These are phyloP conservation scores for Clitarchus hookeri DNA, from an alignment of 2,888 invertebrate species.

Conservation along the genomic window DNA sequence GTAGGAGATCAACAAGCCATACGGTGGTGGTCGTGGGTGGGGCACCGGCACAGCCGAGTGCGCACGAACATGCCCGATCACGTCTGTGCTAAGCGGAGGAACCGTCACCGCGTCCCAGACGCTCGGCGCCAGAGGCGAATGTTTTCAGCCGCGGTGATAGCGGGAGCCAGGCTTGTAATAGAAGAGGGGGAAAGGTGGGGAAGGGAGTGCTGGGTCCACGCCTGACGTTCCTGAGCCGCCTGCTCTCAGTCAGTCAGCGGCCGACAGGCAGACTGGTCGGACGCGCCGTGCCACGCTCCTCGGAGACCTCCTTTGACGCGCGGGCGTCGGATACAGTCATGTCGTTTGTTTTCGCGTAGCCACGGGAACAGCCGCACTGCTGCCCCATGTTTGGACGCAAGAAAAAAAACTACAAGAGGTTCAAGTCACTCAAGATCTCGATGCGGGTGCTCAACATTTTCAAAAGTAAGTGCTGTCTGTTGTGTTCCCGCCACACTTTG, in stretches of 20 bases:
- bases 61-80: too few relatives aligned
- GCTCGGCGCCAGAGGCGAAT: neutral
- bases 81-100: too few relatives aligned
- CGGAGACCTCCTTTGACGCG: neutral
- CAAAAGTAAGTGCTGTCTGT: neutral
- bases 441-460: constrained; percentile 5
- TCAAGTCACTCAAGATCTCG: neutral
- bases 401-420: constrained; percentile 8
- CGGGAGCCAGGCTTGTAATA: neutral
- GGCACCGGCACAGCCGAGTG: too few relatives aligned
- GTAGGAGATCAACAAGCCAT: too few relatives aligned
- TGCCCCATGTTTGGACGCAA: neutral
- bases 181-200: neutral
- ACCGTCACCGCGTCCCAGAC: neutral
- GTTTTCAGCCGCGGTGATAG: neutral
- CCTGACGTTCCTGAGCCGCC: neutral
- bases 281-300: neutral
- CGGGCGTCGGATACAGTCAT: neutral
- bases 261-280: neutral
- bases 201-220: neutral
- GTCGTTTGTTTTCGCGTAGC: neutral
- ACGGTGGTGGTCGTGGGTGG: too few relatives aligned
- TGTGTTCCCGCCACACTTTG: neutral
- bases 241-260: constrained; percentile 14
- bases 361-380: neutral